Evolutionary conservation across 2,113 vertebrate species (phyloP).

Genomic region (Phalacrocorax pelagicus): DNA sequence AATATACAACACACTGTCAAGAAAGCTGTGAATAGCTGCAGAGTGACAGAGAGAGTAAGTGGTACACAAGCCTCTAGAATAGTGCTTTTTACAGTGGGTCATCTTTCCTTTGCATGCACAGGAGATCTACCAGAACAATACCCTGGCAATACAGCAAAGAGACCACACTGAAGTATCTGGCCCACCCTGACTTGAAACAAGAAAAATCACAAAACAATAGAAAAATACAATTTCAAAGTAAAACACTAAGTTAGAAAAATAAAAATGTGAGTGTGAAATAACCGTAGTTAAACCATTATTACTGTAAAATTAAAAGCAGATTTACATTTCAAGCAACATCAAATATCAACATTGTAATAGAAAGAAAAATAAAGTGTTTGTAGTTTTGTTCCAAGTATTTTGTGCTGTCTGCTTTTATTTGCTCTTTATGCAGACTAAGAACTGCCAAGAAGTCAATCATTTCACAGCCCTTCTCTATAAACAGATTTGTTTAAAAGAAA

Average conservation of each 20-base stretch:
- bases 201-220: not conserved
- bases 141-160: not conserved
- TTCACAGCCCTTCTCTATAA: constrained; percentile 26
- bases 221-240: constrained; percentile 8
- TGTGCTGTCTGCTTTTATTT: constrained; percentile 59
- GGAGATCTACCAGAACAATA: not conserved
- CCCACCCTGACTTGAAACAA: not conserved
- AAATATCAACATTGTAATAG: constrained; percentile 64
- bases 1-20: not conserved
- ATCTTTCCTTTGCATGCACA: not conserved
- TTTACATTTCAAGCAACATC: constrained; percentile 64
- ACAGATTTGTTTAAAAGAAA: constrained; percentile 41
- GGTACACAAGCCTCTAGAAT: not conserved
- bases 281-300: constrained; percentile 34
- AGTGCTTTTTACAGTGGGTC: rapidly evolving
- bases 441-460: constrained; percentile 52
- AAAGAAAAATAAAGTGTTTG: constrained; percentile 71
- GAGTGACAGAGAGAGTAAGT: not conserved
- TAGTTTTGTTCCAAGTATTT: constrained; percentile 70
- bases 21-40: not conserved
- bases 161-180: constrained; percentile 1
- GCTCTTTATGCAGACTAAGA: constrained; percentile 27
- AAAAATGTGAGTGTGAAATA: constrained; percentile 54
- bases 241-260: constrained; percentile 51
- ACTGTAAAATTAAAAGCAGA: constrained; percentile 71